These are phyloP conservation scores for Agelaius phoeniceus DNA, from an alignment of 2,113 vertebrate species.

Conservation along the genomic window DNA sequence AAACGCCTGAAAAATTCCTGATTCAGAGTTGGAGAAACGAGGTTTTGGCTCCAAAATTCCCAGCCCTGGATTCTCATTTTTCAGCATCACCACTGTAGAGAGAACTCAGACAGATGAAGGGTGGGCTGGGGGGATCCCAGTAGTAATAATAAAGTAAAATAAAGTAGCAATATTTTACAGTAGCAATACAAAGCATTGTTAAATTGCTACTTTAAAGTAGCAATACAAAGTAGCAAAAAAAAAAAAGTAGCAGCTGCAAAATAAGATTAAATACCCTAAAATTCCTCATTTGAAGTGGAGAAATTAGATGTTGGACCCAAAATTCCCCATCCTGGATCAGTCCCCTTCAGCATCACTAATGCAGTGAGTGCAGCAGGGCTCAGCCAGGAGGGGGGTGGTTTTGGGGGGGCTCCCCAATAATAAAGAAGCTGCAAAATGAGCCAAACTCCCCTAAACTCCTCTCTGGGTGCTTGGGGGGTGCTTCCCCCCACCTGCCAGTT, in stretches of 20 bases:
- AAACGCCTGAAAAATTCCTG: background rate
- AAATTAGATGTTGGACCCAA: background rate
- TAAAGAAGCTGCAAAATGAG: background rate
- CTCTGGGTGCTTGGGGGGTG: no score
- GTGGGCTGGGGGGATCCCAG: no score
- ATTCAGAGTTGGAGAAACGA: background rate
- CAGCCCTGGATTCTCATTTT: background rate
- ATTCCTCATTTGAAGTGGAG: background rate
- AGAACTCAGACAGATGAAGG: background rate
- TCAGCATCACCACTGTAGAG: background rate
- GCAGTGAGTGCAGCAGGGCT: background rate
- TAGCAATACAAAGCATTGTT: no score
- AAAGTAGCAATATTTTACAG: no score
- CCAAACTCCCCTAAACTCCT: background rate
- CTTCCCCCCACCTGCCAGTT: no score
- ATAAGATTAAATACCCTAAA: background rate
- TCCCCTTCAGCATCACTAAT: background rate
- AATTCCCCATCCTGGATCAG: background rate
- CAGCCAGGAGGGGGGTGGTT: background rate
- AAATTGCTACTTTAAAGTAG: no score
- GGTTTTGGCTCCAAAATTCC: background rate
- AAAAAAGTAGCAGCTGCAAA: background rate
- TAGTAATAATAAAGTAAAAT: no score
- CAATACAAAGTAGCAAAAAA: no score
- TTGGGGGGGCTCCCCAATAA: no score